Base-by-base conservation (phyloP, 2,797 vertebrate genomes). In the Acipenser ruthenus region DNA sequence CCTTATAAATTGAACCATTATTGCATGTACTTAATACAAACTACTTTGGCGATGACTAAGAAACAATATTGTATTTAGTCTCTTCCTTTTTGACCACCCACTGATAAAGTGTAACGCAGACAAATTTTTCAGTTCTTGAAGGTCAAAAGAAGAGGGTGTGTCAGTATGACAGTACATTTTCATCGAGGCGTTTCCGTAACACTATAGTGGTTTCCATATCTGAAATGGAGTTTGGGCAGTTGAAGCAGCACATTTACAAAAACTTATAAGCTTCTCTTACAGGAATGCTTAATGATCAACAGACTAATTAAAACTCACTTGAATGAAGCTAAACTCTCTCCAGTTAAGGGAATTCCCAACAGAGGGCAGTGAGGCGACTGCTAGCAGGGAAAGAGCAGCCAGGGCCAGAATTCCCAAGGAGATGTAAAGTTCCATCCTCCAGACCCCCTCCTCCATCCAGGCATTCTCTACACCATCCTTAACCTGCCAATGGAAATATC, bases 311-410 rank as follows among this genome's bases (percentile, higher is more conserved):
- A 37, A 37, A 37, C 71, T 89, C 79, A 95, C 96, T 92, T 99
- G 96, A 70, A 99, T 68, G 63, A 96, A 99, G 81, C 80, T 95
- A 87, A 99, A 99, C 84, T 99, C 97, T 73, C 90, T 92, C 96
- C 96, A 99, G 87, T 92, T 99, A 76, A 99, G 85, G 1, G 88
- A 79, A 78, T 90, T 92, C 52, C 90, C 86, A 65, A 99, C 93
- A 12, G 95, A 95, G 0, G 97, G 95, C 73, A 99, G 86, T 1
- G 97, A 98, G 69, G 94, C 87, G 80, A 98, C 77, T 0, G 95
- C 95, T 79, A 99, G 87, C 74, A 99, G 80, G 7, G 93, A 92
- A 67, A 99, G 89, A 23, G 92, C 77, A 23, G 93, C 94, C 2
- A 99, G 86, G 51, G 94, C 94, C 85, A 99, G 85, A 77, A 99